These are phyloP conservation scores for Vicugna pacos DNA, from an alignment of 2,113 vertebrate species.

Conservation along the genomic window DNA sequence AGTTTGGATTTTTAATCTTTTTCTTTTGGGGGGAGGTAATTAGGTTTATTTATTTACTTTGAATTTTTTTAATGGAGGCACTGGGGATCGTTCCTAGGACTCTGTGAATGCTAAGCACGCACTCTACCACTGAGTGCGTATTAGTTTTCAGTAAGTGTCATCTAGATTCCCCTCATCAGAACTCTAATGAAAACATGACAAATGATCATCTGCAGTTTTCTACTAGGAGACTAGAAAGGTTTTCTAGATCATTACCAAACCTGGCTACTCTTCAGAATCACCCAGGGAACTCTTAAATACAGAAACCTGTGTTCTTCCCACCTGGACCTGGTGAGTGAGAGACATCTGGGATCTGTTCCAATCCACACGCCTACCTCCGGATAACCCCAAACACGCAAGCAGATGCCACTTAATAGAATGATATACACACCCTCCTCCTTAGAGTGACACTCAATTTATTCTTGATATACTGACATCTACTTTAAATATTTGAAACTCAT, in stretches of 20 bases:
- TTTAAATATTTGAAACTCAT: constrained; percentile 5
- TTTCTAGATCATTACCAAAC: constrained; percentile 1
- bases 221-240: not conserved
- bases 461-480: not conserved
- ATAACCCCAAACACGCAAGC: not conserved
- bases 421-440: not conserved
- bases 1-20: not conserved
- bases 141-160: constrained; percentile 31
- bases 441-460: not conserved
- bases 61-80: no score
- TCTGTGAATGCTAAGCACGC: no score
- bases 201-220: not conserved
- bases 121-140: not conserved
- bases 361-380: not conserved
- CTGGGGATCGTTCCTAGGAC: no score
- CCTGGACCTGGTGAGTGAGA: not conserved
- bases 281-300: not conserved
- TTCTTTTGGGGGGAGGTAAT: no score
- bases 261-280: not conserved
- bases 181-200: constrained; percentile 26
- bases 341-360: not conserved
- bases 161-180: not conserved
- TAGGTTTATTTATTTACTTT: no score
- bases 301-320: not conserved
- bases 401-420: not conserved